These are phyloP conservation scores for Girardinus metallicus DNA, from an alignment of 2,797 vertebrate species.

Conservation along the genomic window DNA sequence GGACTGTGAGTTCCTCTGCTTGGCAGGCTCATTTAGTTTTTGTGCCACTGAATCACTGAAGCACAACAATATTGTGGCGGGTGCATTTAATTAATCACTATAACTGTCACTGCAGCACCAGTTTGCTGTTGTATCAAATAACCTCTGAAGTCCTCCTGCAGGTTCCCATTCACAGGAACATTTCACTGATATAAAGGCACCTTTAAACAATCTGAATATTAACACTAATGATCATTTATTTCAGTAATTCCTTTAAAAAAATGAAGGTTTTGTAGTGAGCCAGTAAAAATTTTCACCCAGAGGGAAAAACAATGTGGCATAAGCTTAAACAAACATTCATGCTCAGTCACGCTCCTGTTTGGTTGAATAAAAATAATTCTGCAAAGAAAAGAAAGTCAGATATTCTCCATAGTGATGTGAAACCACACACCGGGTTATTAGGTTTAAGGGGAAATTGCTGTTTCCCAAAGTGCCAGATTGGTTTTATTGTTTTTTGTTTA, in stretches of 20 bases:
- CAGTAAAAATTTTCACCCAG: neutral
- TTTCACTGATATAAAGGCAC: neutral
- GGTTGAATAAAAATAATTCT: neutral
- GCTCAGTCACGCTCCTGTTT: neutral
- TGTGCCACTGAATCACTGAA: slow-evolving; percentile 3
- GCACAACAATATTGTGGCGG: neutral
- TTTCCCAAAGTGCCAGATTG: neutral
- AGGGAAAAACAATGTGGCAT: neutral
- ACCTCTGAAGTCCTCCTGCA: neutral
- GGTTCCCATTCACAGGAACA: neutral
- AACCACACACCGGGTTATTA: neutral
- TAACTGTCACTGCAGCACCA: neutral
- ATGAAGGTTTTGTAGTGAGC: neutral
- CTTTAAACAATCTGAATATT: neutral
- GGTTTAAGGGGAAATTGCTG: neutral
- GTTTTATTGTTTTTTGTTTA: neutral
- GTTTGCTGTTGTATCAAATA: neutral
- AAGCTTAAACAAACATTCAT: neutral
- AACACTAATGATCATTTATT: neutral
- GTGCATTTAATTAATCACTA: slow-evolving; percentile 4
- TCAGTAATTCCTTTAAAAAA: neutral
- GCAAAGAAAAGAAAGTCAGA: neutral
- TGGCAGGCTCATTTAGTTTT: slow-evolving; percentile 1
- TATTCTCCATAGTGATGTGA: neutral
- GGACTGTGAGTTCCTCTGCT: neutral